Evolutionary conservation across 2,797 vertebrate genomes (phyloP), one percentile per base, ranked within the genome.

Genomic region (Pachyuromys duprasi): DNA sequence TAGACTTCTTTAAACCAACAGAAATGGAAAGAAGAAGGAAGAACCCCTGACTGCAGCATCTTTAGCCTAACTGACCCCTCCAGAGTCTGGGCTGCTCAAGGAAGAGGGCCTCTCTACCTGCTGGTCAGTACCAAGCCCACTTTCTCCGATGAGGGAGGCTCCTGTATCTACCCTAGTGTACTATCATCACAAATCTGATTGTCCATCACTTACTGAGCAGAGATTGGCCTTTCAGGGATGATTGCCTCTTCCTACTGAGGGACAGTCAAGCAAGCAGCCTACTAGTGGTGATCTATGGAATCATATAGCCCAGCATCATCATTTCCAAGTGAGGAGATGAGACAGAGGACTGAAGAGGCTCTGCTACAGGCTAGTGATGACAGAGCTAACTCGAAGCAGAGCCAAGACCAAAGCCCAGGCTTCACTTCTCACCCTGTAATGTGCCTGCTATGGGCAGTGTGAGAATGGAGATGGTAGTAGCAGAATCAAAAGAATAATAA

Each of bases 331-430:
- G 62, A 90, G 78, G 6, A 86, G 31, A 57, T 9, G 8, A 83
- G 42, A 33, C 1, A 0, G 53, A 63, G 26, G n/a, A 17, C 79
- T n/a, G 1, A 28, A 55, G 65, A 86, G 42, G 12, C 0, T 7
- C 0, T 92, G 76, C 62, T 84, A 87, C 72, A 80, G 53, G 33
- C 24, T 5, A 0, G 39, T 72, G 33, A 81, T 94, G 78, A 81
- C 11, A 36, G 2, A 53, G 33, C 72, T 0, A 0, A 24, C 39
- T 39, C 45, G 6, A 53, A 90, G 53, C 45, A 75, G 20, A 97
- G 83, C 33, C 83, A 63, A 78, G 78, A 87, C 53, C 15, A 80
- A 78, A 92, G 62, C 18, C 57, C 49, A 42, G 33, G 1, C 49
- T 62, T 78, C 49, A 63, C 0, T 3, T 67, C n/a, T 91, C 74